Percentiles rank a stretch among this genome's conserved stretches.
These are phyloP conservation scores for Micrasema minimum DNA, from an alignment of 1,140 invertebrate species.

Conservation along the genomic window DNA sequence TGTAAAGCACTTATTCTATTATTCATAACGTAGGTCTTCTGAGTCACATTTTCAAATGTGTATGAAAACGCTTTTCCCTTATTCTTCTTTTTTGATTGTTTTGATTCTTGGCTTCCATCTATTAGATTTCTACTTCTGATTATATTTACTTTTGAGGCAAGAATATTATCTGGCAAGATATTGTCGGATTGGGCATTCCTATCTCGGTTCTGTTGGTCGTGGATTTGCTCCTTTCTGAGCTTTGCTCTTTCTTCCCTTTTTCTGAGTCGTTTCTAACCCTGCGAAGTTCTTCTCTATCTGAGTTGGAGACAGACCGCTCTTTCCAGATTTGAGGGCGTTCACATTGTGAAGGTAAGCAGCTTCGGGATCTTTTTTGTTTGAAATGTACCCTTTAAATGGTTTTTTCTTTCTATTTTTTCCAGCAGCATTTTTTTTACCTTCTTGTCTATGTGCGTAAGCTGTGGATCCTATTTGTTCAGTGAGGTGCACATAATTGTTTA, in stretches of 20 bases:
- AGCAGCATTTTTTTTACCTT: conserved; percentile 28
- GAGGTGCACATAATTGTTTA: background rate
- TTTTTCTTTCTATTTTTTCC: conserved; percentile 33
- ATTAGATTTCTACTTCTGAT: conserved; percentile 51
- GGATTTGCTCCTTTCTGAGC: conserved; percentile 40
- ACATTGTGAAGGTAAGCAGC: conserved; percentile 62
- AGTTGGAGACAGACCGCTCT: conserved; percentile 60
- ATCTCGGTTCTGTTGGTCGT: conserved; percentile 50
- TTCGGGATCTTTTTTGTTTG: conserved; percentile 62
- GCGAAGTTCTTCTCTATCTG: conserved; percentile 60
- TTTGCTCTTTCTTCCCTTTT: conserved; percentile 58
- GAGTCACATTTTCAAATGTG: conserved; percentile 58
- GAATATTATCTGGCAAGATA: background rate
- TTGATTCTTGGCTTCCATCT: conserved; percentile 46
- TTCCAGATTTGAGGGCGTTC: conserved; percentile 60
- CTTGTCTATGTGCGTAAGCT: conserved; percentile 28
- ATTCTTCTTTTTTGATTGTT: conserved; percentile 21
- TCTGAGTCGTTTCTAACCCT: conserved; percentile 58
- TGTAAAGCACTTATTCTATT: conserved; percentile 65
- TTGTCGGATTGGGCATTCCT: conserved; percentile 14
- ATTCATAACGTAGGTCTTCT: conserved; percentile 61
- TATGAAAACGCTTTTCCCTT: conserved; percentile 47
- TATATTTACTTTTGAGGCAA: conserved; percentile 14
- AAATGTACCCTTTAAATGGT: conserved; percentile 55
- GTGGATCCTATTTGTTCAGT: conserved; percentile 7